Evolutionary conservation across 2,888 invertebrate species (phyloP).

Genomic region (Blera fallax): DNA sequence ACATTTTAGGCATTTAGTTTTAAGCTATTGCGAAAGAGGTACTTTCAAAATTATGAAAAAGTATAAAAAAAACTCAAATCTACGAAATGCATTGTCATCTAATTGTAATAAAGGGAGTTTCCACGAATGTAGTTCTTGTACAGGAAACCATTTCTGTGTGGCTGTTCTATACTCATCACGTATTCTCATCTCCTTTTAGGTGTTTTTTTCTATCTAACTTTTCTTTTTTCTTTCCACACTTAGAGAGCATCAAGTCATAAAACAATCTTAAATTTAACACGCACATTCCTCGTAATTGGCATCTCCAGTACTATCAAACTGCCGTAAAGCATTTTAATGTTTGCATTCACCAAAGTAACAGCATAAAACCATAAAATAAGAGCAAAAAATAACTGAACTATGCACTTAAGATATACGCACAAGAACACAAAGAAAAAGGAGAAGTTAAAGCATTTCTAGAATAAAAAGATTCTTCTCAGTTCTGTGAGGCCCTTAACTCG

Average conservation of each 20-base stretch:
- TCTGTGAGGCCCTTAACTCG: slow-evolving; percentile 78
- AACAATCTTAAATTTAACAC: background rate
- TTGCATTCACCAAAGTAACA: background rate
- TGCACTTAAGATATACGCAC: background rate
- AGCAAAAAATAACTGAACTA: background rate
- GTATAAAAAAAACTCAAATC: background rate
- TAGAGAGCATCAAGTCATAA: background rate
- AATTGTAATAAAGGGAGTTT: background rate
- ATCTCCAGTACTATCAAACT: background rate
- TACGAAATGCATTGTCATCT: background rate
- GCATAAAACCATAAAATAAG: background rate
- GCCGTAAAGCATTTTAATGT: background rate
- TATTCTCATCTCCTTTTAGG: background rate
- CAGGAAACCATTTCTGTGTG: background rate
- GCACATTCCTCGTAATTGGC: background rate
- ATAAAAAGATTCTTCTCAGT: slow-evolving; percentile 20
- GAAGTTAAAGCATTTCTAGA: background rate
- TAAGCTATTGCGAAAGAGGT: background rate
- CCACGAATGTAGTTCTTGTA: background rate
- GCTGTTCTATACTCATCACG: background rate
- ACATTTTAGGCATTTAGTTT: background rate
- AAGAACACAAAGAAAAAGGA: background rate
- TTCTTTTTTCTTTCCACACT: background rate
- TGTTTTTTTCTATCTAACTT: background rate
- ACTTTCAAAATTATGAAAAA: background rate